Conservation (phyloP, 1,140 invertebrate species). For the Zeugodacus cucurbitae region DNA sequence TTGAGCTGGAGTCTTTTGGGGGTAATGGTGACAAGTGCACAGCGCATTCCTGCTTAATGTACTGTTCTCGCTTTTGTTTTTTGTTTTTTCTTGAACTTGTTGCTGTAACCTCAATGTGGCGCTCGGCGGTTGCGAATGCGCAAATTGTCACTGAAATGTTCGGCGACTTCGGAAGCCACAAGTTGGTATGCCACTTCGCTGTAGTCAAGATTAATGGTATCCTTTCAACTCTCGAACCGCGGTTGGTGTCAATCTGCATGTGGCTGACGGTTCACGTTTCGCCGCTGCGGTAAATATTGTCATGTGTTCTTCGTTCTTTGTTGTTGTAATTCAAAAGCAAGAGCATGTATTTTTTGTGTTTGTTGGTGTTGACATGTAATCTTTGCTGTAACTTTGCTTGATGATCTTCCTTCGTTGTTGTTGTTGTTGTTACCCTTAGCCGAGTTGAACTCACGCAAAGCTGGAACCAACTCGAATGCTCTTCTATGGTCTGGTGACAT, state of each 20-base stretch:
- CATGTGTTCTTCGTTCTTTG: background rate
- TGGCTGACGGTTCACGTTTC: background rate
- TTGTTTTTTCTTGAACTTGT: background rate
- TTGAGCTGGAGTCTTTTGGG: background rate
- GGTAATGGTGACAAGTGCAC: background rate
- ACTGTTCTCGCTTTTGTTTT: background rate
- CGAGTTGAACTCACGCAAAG: constrained; percentile 9
- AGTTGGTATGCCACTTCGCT: background rate
- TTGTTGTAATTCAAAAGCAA: no score
- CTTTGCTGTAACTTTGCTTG: background rate
- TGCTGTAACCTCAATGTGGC: background rate
- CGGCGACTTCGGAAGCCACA: background rate
- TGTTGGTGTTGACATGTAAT: background rate
- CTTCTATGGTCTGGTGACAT: background rate
- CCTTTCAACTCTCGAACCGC: constrained; percentile 19
- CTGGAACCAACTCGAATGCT: background rate
- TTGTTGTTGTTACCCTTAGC: background rate
- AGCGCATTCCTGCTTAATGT: background rate
- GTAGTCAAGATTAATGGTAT: background rate
- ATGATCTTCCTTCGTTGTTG: background rate
- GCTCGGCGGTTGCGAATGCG: background rate
- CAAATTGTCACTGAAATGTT: background rate
- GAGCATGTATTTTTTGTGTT: background rate
- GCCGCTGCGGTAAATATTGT: background rate
- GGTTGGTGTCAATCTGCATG: background rate